These are phyloP conservation scores for Aplochiton taeniatus DNA, from an alignment of 2,797 vertebrate species.

Conservation along the genomic window DNA sequence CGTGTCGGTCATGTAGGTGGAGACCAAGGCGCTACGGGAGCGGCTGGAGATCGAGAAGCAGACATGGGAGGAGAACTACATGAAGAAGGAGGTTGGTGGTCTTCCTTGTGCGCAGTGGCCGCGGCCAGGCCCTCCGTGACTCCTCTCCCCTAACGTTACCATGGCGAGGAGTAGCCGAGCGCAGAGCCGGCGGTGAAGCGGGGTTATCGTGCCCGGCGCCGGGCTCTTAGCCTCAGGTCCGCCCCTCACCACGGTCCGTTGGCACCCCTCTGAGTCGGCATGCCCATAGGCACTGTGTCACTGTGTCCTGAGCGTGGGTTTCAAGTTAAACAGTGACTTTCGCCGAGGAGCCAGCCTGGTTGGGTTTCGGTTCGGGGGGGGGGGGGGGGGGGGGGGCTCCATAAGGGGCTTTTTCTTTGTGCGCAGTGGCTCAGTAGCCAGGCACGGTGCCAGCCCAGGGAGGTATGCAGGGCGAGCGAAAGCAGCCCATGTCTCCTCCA, in stretches of 20 bases:
- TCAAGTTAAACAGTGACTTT: not conserved
- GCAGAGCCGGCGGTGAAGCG: not conserved
- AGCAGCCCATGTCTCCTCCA: not conserved
- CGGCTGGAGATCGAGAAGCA: slow-evolving; percentile 85
- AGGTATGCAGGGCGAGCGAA: not conserved
- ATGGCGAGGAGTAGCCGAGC: not conserved
- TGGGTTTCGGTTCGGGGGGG: too few relatives aligned
- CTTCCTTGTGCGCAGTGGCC: slow-evolving; percentile 47
- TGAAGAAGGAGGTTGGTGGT: slow-evolving; percentile 87
- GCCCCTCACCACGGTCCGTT: too few relatives aligned
- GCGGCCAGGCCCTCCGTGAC: too few relatives aligned
- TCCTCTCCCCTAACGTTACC: too few relatives aligned
- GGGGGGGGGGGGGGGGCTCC: too few relatives aligned
- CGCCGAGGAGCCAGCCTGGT: not conserved
- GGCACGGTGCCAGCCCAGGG: slow-evolving; percentile 9
- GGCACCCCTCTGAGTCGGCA: too few relatives aligned
- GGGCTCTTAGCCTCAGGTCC: too few relatives aligned
- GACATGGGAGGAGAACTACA: slow-evolving; percentile 86
- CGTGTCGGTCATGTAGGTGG: slow-evolving; percentile 68
- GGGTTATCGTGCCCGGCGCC: not conserved
- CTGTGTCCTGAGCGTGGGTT: not conserved
- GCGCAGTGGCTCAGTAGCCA: not conserved
- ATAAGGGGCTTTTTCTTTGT: not conserved
- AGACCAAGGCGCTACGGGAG: slow-evolving; percentile 84
- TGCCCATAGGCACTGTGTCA: fast-evolving